Conservation (phyloP, 2,888 invertebrate species). For the Pasiphila rectangulata region DNA sequence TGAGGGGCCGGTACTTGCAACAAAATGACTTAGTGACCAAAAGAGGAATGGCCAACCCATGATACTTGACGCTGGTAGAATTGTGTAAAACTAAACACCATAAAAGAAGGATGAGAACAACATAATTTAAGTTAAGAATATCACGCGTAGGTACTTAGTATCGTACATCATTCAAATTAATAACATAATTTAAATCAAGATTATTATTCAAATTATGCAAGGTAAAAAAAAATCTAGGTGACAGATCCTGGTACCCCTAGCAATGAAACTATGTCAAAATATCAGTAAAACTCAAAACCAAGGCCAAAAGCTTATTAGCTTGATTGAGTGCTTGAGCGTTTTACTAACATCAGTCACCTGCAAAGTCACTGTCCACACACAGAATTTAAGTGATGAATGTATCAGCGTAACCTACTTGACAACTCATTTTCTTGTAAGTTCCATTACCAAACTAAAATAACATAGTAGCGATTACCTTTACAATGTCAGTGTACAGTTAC, state of each 20-base stretch:
- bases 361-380: constrained; percentile 43
- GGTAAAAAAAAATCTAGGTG: background rate
- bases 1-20: too few relatives aligned
- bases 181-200: too few relatives aligned
- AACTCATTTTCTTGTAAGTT: constrained; percentile 77
- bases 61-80: too few relatives aligned
- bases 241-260: background rate
- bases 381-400: constrained; percentile 61
- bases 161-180: too few relatives aligned
- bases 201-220: too few relatives aligned
- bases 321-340: constrained; percentile 12
- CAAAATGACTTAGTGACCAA: too few relatives aligned
- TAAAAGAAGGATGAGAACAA: too few relatives aligned
- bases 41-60: too few relatives aligned
- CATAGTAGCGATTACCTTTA: constrained; percentile 73
- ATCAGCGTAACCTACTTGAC: constrained; percentile 63
- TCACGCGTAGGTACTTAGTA: too few relatives aligned
- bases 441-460: constrained; percentile 77
- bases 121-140: too few relatives aligned
- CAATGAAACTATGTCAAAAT: background rate
- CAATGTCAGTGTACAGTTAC: constrained; percentile 48
- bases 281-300: background rate
- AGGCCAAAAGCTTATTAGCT: background rate
- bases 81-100: too few relatives aligned
- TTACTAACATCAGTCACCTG: constrained; percentile 41